These are phyloP conservation scores for Oedothorax gibbosus DNA, from an alignment of 1,140 invertebrate species.

Conservation along the genomic window DNA sequence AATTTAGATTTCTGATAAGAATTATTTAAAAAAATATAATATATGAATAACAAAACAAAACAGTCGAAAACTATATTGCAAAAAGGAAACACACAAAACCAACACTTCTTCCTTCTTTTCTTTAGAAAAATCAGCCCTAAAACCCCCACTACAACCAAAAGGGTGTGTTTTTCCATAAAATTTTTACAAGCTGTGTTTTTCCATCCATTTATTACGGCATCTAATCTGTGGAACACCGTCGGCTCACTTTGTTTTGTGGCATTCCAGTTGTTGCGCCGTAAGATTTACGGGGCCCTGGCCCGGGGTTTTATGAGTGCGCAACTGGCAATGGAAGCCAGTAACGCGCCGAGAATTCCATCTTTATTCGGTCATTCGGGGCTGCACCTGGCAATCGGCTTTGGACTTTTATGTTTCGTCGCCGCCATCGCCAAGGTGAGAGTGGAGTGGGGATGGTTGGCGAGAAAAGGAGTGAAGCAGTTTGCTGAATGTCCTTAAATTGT, in stretches of 20 bases:
- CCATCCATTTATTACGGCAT: slow-evolving; percentile 53
- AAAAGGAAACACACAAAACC: no score
- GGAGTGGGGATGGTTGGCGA: no score
- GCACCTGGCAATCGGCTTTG: slow-evolving; percentile 60
- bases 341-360: slow-evolving; percentile 60
- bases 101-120: no score
- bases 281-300: slow-evolving; percentile 54
- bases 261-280: slow-evolving; percentile 55
- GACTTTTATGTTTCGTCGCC: slow-evolving; percentile 59
- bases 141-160: no score
- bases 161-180: slow-evolving; percentile 43
- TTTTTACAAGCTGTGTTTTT: slow-evolving; percentile 56
- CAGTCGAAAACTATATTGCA: no score
- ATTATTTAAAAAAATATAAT: no score
- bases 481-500: no score
- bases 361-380: slow-evolving; percentile 56
- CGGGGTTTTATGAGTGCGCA: slow-evolving; percentile 56
- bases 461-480: no score
- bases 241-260: slow-evolving; percentile 60
- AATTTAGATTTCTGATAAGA: no score
- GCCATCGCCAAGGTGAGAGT: no score
- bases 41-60: no score
- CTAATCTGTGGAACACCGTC: slow-evolving; percentile 47
- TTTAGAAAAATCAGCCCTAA: no score
- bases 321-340: slow-evolving; percentile 59